Evolutionary conservation across 2,888 invertebrate species (phyloP).

Genomic region (Stenoptilia bipunctidactyla): DNA sequence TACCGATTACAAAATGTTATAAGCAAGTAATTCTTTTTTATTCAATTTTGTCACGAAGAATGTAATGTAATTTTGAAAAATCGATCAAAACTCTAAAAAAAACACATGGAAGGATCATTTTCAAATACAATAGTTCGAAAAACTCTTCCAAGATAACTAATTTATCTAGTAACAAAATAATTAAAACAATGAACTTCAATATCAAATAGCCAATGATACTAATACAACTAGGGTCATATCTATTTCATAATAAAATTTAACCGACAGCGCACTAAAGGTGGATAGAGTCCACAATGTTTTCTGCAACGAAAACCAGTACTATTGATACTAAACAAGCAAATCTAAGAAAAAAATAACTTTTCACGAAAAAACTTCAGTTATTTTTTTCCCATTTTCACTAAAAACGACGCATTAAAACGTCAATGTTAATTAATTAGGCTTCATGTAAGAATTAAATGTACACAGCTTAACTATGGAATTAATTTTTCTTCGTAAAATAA

Average conservation of each 20-base stretch:
- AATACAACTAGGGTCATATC: conserved; percentile 40
- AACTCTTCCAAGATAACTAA: too few relatives aligned
- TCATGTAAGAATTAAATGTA: conserved; percentile 48
- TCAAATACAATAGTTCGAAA: too few relatives aligned
- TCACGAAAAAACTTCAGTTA: conserved; percentile 10
- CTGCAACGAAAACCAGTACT: conserved; percentile 56
- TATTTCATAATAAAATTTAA: conserved; percentile 33
- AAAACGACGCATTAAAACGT: conserved; percentile 17
- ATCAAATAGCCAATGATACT: conserved; percentile 49
- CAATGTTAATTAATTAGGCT: conserved; percentile 38
- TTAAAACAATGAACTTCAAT: conserved; percentile 27
- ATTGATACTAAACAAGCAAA: conserved; percentile 50
- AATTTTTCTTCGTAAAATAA: conserved; percentile 56
- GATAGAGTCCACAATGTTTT: conserved; percentile 22
- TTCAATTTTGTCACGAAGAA: neutral
- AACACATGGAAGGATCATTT: too few relatives aligned
- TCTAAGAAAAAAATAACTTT: conserved; percentile 23
- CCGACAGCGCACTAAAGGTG: conserved; percentile 48
- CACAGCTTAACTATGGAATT: conserved; percentile 65
- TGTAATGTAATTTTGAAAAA: conserved; percentile 2
- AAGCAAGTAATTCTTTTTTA: conserved; percentile 4
- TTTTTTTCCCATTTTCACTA: conserved; percentile 14
- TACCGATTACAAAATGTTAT: too few relatives aligned
- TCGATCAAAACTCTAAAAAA: too few relatives aligned
- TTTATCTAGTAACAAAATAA: conserved; percentile 25